These are phyloP conservation scores for Achlya flavicornis DNA, from an alignment of 2,888 invertebrate genomes.

Conservation along the genomic window DNA sequence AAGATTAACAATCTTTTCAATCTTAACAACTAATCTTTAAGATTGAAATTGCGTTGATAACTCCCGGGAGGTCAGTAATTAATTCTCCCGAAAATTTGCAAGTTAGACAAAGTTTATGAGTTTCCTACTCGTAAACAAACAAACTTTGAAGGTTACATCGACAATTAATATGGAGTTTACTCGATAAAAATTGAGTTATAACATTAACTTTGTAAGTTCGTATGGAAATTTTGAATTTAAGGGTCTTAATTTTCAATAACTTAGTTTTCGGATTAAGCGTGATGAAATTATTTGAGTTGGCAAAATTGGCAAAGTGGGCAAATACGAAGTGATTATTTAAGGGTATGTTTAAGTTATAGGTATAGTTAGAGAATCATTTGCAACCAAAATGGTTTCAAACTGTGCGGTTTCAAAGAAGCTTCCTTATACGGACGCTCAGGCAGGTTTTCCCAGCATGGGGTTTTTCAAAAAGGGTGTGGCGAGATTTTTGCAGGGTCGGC, in stretches of 20 bases:
- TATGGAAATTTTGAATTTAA: constrained; percentile 11
- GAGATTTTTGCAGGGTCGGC: too few species aligned
- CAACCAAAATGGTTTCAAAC: too few species aligned
- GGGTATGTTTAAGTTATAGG: too few species aligned
- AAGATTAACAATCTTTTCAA: neutral
- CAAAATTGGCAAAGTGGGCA: too few species aligned
- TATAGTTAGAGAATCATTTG: too few species aligned
- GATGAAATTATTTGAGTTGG: too few species aligned
- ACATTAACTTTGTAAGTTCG: constrained; percentile 13
- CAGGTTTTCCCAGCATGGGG: too few species aligned
- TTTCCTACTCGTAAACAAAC: constrained; percentile 34
- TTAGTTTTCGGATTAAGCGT: neutral
- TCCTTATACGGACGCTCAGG: too few species aligned
- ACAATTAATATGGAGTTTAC: constrained; percentile 34
- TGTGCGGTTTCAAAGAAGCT: too few species aligned
- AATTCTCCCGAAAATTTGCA: constrained; percentile 36
- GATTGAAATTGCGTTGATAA: constrained; percentile 6
- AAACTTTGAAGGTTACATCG: constrained; percentile 27
- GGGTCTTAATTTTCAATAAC: neutral
- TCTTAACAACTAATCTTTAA: neutral
- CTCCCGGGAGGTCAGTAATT: constrained; percentile 1
- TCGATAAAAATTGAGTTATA: constrained; percentile 23
- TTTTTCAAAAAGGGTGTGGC: too few species aligned
- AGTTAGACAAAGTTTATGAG: constrained; percentile 39
- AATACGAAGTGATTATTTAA: neutral